These are phyloP conservation scores for Ormyrus thymus DNA, from an alignment of 2,888 invertebrate genomes.

Conservation along the genomic window DNA sequence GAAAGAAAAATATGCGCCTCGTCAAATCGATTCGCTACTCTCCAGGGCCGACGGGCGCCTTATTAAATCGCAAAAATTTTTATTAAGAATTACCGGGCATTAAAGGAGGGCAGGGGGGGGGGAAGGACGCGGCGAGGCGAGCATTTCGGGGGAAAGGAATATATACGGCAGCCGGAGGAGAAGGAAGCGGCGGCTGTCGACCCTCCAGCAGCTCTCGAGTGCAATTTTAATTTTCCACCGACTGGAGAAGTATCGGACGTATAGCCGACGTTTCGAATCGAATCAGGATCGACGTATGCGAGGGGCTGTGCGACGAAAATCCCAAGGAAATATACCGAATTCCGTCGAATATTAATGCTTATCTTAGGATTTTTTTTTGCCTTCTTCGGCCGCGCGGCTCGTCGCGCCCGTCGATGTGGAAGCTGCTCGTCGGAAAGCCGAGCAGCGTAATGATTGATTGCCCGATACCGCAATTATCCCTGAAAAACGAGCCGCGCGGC, in stretches of 20 bases:
- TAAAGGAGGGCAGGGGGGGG: neutral
- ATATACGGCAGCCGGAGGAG: too few relatives aligned
- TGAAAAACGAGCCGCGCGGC: neutral
- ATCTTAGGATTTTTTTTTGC: neutral
- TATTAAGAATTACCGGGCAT: conserved; percentile 42
- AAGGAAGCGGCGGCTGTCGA: too few relatives aligned
- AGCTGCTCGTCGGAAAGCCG: too few relatives aligned
- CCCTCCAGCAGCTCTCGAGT: conserved; percentile 19
- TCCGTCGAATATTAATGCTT: conserved; percentile 21
- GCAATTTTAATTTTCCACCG: conserved; percentile 57
- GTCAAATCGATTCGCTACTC: neutral
- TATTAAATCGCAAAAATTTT: conserved; percentile 44
- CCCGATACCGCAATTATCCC: too few relatives aligned
- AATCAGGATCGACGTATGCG: conserved; percentile 30
- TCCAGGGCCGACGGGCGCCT: neutral
- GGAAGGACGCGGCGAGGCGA: neutral
- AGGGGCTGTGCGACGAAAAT: conserved; percentile 24
- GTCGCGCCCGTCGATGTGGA: too few relatives aligned
- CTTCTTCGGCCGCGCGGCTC: neutral
- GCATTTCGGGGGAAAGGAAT: conserved; percentile 15
- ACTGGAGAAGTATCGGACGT: conserved; percentile 53
- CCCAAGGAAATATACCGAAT: neutral
- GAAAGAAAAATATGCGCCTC: conserved; percentile 15
- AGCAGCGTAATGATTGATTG: too few relatives aligned
- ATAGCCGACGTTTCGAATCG: conserved; percentile 46